These are phyloP conservation scores for Drosophila yakuba DNA, from an alignment of 1,140 invertebrate genomes.

Conservation along the genomic window DNA sequence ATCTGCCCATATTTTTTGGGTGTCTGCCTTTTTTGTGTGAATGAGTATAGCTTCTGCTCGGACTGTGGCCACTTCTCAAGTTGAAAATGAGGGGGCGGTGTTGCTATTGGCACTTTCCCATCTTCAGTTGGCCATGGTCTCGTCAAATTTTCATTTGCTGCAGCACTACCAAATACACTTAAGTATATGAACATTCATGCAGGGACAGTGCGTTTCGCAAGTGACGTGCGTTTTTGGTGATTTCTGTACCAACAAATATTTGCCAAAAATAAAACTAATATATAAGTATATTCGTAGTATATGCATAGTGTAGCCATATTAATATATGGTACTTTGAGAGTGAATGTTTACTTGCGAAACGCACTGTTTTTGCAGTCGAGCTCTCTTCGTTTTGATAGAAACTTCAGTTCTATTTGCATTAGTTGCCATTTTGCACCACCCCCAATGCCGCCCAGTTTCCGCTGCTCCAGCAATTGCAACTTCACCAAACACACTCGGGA, in stretches of 20 bases:
- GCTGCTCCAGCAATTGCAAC: conserved; percentile 28
- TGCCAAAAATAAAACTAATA: too few species aligned
- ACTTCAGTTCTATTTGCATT: conserved; percentile 37
- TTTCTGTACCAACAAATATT: too few species aligned
- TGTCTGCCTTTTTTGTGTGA: conserved; percentile 21
- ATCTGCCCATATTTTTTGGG: conserved; percentile 3
- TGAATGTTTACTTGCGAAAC: conserved; percentile 4
- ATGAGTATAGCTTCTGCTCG: conserved; percentile 20
- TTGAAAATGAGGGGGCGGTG: background rate
- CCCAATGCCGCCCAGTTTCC: background rate
- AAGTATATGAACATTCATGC: conserved; percentile 16
- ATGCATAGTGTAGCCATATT: too few species aligned
- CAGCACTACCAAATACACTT: conserved; percentile 17
- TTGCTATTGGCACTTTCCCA: background rate
- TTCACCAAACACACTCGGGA: conserved; percentile 45
- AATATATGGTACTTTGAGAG: too few species aligned
- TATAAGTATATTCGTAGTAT: too few species aligned
- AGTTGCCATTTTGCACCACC: conserved; percentile 19
- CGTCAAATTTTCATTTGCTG: conserved; percentile 36
- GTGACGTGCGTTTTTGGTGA: background rate
- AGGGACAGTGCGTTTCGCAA: conserved; percentile 33
- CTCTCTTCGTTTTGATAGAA: conserved; percentile 26
- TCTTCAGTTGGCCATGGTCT: conserved; percentile 46
- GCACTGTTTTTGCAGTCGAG: conserved; percentile 15
- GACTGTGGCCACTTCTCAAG: conserved; percentile 5